Base-by-base conservation (phyloP, 2,113 vertebrate species). In the Planiliza haematocheilus region DNA sequence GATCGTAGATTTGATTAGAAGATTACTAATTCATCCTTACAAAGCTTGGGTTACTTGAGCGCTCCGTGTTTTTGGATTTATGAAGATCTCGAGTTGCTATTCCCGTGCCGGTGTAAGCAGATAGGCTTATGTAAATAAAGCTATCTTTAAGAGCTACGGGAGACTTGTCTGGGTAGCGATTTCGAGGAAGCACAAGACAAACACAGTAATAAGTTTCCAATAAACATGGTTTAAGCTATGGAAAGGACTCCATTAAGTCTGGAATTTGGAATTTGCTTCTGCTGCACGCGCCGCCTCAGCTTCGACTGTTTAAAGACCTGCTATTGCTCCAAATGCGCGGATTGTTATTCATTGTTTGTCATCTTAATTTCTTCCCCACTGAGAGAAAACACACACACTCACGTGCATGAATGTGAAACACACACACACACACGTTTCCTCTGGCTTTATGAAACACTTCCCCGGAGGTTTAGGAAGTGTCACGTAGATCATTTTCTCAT, bases 401-500 rank as follows among this genome's bases (percentile, higher is more conserved):
- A 36, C 51, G 16, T 30, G 18, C 42, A 38, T 50, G 3, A 39
- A 48, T 5, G 3, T 58, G 57, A 55, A 55, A 70, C 48, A 42
- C 17, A 34, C 73, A 41, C 60, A 41, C 65, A 53, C n/a, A n/a
- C n/a, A n/a, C 10, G 30, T 39, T 56, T 84, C 66, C 48, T 64
- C 53, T 46, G 50, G 70, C 69, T 74, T 87, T 74, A 88, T 89
- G 84, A 89, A 86, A 89, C 50, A 70, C 81, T 76, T 88, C 87
- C 84, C 57, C 1, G 52, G 82, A 84, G 84, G 63, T 65, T 79
- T 49, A 55, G 60, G 36, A 62, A 74, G 82, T 85, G 82, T 86
- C 81, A 73, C 60, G 60, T 85, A 83, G 73, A 89, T 90, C 67
- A 86, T 88, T 89, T 91, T 90, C 87, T 90, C 83, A 89, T 91